Conservation (phyloP, 2,797 vertebrate species). For the Hemibagrus guttatus region DNA sequence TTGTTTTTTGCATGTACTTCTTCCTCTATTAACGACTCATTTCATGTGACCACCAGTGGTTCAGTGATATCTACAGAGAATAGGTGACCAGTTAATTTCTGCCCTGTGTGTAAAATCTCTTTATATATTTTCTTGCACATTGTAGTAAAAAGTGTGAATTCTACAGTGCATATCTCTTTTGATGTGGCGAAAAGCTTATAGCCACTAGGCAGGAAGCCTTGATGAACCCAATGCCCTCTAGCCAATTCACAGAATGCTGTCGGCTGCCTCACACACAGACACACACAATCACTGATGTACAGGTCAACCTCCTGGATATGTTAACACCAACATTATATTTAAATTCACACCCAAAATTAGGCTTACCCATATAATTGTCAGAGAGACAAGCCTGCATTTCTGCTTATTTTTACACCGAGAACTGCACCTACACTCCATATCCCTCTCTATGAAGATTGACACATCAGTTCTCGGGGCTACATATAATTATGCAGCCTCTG, state of each 20-base stretch:
- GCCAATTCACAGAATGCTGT: background rate
- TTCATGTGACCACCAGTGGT: background rate
- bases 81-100: background rate
- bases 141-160: background rate
- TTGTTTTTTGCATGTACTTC: background rate
- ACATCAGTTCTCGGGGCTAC: slow-evolving; percentile 71
- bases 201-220: background rate
- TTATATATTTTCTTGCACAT: background rate
- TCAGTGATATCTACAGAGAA: background rate
- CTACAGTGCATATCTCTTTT: background rate
- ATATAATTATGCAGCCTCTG: slow-evolving; percentile 73
- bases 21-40: background rate
- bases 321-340: background rate
- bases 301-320: background rate
- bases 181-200: background rate
- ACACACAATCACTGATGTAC: background rate
- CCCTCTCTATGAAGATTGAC: slow-evolving; percentile 79
- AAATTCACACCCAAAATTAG: background rate
- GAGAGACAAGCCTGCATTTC: slow-evolving; percentile 39
- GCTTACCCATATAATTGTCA: background rate
- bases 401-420: slow-evolving; percentile 8
- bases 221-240: slow-evolving; percentile 5
- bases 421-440: background rate
- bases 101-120: background rate
- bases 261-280: background rate